Evolutionary conservation across 2,888 invertebrate species (phyloP), one percentile per base, ranked within the genome.

Genomic region (Celastrina argiolus): DNA sequence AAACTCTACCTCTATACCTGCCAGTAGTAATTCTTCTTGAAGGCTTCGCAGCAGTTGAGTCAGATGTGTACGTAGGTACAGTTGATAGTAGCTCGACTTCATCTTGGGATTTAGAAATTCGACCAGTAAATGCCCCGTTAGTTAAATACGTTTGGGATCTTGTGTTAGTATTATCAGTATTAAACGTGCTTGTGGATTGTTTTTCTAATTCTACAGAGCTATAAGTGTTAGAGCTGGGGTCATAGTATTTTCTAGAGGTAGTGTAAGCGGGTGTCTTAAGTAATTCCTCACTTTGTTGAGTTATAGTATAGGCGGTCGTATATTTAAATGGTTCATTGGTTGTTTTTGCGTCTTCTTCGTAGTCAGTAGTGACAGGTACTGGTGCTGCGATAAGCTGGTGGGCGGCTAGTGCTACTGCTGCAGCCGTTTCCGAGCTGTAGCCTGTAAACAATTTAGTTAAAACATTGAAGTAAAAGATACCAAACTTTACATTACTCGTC

Each of bases 341-440:
- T 5, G 77, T 84, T 14, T 76, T 81, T 3, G 78, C 74, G 18
- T 81, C 80, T 61, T 87, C 86, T 18, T 85, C 86, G 69, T 81
- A 87, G 67, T 82, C 81, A 2, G 81, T 80, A 41, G 83, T 77
- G 71, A 78, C 81, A 1, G 92, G 92, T 39, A 91, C 73, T 0
- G 92, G 91, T 4, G 91, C 91, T 12, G 86, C 81, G 31, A 91
- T 75, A 4, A 92, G 84, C 72, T 91, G 87, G 74, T 92, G 90
- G 6, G 90, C 87, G 10, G 90, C 92, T 69, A 92, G 77, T 1
- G 91, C 92, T 63, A 92, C 76, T 1, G 89, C 90, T 7, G 91
- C 76, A 1, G 88, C 90, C 6, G 91, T 89, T 77, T 91, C 91
- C 26, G 85, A 81, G 70, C 75, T 84, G 71, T 82, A 79, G 70